Conservation (phyloP, 2,888 invertebrate species). For the Bugula neritina region DNA sequence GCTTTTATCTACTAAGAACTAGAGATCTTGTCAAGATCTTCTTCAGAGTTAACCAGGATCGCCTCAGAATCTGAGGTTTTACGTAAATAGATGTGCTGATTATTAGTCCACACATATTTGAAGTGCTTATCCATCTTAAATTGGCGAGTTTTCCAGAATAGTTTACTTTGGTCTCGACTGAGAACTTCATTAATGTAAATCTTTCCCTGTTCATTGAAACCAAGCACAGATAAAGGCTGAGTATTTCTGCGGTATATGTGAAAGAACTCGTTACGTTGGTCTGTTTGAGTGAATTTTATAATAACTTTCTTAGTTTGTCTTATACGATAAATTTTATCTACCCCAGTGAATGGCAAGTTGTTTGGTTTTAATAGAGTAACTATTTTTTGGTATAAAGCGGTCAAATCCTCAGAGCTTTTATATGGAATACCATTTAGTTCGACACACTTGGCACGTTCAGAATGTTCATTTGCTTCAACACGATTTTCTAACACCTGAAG, state of each 20-base stretch:
- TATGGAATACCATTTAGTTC: not conserved
- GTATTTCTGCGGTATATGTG: not conserved
- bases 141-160: not conserved
- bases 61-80: not conserved
- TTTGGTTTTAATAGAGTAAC: too few species aligned
- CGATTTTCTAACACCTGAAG: too few species aligned
- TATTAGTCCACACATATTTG: not conserved
- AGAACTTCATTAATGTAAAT: not conserved
- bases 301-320: not conserved
- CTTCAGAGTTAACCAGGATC: not conserved
- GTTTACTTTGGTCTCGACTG: not conserved
- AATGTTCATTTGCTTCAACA: too few species aligned
- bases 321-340: not conserved
- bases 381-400: too few species aligned
- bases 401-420: not conserved
- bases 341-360: not conserved
- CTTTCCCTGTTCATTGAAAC: not conserved
- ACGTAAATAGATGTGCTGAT: not conserved
- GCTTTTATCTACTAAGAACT: too few species aligned
- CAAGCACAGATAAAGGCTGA: not conserved
- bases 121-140: not conserved
- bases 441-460: not conserved
- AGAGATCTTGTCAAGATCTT: too few species aligned
- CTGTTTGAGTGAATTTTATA: not conserved
- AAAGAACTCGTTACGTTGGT: not conserved